phyloP scores from a whole-genome alignment of 2,797 vertebrate species.

The Halcyon leucocephala region DNA sequence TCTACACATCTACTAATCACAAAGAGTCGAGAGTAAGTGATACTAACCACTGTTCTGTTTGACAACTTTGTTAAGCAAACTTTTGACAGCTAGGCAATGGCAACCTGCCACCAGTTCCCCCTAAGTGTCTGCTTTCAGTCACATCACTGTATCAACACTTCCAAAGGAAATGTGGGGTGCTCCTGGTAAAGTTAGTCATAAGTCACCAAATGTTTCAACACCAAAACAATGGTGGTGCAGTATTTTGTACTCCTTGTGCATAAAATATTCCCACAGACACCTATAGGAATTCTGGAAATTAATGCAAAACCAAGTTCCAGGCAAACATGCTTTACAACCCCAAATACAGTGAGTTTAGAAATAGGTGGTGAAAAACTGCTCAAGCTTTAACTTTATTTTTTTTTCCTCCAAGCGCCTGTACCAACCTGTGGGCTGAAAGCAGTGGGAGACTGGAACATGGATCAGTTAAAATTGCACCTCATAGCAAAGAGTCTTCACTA shows the following conservation, averaged over 20 bases:
- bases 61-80: slow-evolving; percentile 16
- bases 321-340: slow-evolving; percentile 15
- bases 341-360: slow-evolving; percentile 55
- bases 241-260: neutral
- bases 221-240: neutral
- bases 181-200: neutral
- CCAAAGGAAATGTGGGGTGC: neutral
- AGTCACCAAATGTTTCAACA: neutral
- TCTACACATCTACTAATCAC: neutral
- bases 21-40: neutral
- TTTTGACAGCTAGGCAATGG: slow-evolving; percentile 13
- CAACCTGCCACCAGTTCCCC: slow-evolving; percentile 10
- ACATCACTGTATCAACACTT: neutral
- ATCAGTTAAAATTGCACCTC: slow-evolving; percentile 28
- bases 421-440: slow-evolving; percentile 49
- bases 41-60: neutral
- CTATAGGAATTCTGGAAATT: slow-evolving; percentile 6
- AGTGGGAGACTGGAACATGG: slow-evolving; percentile 35
- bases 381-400: neutral
- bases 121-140: neutral
- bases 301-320: neutral
- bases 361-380: slow-evolving; percentile 42
- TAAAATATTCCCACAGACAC: slow-evolving; percentile 3
- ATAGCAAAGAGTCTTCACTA: neutral
- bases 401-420: neutral